These are phyloP conservation scores for Mobula birostris DNA, from an alignment of 2,113 vertebrate genomes.

Conservation along the genomic window DNA sequence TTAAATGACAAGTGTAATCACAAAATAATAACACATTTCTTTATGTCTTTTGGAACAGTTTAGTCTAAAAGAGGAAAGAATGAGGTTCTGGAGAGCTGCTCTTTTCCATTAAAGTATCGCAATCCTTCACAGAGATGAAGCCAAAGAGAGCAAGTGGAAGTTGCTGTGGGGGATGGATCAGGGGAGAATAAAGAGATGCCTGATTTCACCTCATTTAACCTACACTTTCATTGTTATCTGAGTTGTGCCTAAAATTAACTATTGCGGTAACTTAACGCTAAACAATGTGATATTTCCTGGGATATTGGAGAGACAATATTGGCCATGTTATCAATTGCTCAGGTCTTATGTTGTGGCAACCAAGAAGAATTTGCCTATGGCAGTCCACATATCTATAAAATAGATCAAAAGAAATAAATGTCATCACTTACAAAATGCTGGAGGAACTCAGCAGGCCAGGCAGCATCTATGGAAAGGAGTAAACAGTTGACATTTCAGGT, in stretches of 20 bases:
- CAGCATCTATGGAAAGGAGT: too few relatives aligned
- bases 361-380: not conserved
- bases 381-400: too few relatives aligned
- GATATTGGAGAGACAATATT: not conserved
- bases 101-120: not conserved
- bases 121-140: not conserved
- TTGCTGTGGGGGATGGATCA: not conserved
- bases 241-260: not conserved
- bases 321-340: not conserved
- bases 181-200: not conserved
- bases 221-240: not conserved
- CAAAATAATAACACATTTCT: not conserved
- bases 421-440: not conserved
- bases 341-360: not conserved
- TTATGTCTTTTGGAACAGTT: not conserved
- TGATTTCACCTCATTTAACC: not conserved
- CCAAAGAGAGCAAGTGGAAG: not conserved
- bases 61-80: not conserved
- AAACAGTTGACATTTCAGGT: too few relatives aligned
- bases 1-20: not conserved
- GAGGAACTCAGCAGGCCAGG: too few relatives aligned
- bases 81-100: not conserved
- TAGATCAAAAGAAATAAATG: not conserved
- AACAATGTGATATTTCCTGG: not conserved
- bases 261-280: not conserved